Evolutionary conservation across 2,888 invertebrate genomes (phyloP), one percentile per base, ranked within the genome.

Genomic region (Anaspis maculata): DNA sequence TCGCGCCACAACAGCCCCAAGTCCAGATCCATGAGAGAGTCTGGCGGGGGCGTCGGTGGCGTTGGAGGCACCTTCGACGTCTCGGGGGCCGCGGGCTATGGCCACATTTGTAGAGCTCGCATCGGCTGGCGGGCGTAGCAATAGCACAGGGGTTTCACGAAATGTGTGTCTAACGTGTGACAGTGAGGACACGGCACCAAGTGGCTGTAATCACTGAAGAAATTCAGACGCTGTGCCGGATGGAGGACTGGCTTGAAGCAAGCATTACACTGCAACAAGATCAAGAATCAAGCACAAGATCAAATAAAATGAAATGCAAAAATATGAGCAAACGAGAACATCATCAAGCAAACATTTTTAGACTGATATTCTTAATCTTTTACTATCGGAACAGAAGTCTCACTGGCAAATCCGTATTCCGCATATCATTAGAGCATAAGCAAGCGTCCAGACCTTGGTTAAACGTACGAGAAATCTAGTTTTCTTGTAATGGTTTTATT

Each of bases 141-240:
- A 67, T 80, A 79, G 45, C 76, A 72, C 59, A 95, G 72, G 32
- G 90, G 86, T 72, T 92, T 92, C 51, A 94, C 90, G 72, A 95
- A 95, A 72, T 96, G 95, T 34, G 86, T 85, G 70, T 95, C 95
- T 54, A 84, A 74, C 32, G 81, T 78, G 55, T 84, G 80, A 73
- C 95, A 96, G 66, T 86, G 86, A 21, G 90, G 90, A 68, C 96
- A 96, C 50, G 85, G 80, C 59, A 89, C 79, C 55, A 84, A 79
- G 62, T 88, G 89, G 61, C 89, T 90, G 73, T 94, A 95, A 70
- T 95, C 92, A 55, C 91, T 92, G 75, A 87, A 96, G 76, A 79
- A 88, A 70, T 86, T 87, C 51, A 92, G 72, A 59, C 83, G 80
- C 65, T 86, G 86, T 59, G 83, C 83, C 9, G 89, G 86, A 65